Conservation (phyloP, 2,888 invertebrate species). For the Phaonia tiefii region DNA sequence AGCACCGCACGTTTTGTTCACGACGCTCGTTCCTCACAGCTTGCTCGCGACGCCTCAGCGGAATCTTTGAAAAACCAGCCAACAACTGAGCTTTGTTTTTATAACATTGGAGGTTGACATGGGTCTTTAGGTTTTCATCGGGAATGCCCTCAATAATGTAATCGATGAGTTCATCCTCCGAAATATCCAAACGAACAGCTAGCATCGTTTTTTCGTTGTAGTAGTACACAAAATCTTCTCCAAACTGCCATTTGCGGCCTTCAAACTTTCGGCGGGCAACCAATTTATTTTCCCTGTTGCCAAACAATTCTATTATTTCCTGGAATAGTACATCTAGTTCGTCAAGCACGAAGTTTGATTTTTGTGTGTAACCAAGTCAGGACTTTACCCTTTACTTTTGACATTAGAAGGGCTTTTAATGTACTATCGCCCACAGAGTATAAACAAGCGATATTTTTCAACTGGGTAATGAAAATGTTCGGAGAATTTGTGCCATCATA, state of each 20-base stretch:
- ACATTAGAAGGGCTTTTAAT: slow-evolving; percentile 13
- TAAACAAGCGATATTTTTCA: slow-evolving; percentile 6
- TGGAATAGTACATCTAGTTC: background rate
- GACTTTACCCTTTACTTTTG: too few relatives aligned
- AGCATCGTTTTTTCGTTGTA: slow-evolving; percentile 39
- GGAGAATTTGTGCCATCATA: slow-evolving; percentile 16
- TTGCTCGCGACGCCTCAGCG: background rate
- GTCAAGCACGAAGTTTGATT: slow-evolving; percentile 37
- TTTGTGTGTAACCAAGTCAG: slow-evolving; percentile 54
- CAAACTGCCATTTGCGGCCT: slow-evolving; percentile 28
- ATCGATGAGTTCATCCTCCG: slow-evolving; percentile 48
- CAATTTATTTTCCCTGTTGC: slow-evolving; percentile 40
- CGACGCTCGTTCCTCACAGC: too few relatives aligned
- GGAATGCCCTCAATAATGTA: slow-evolving; percentile 53
- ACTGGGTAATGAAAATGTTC: slow-evolving; percentile 9
- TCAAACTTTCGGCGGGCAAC: slow-evolving; percentile 36
- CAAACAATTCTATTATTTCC: slow-evolving; percentile 29
- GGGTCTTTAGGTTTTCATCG: slow-evolving; percentile 34
- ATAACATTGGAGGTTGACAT: slow-evolving; percentile 47
- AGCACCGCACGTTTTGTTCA: slow-evolving; percentile 40
- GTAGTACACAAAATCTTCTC: slow-evolving; percentile 38
- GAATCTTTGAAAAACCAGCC: slow-evolving; percentile 47
- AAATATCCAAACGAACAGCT: slow-evolving; percentile 18
- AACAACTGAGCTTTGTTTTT: slow-evolving; percentile 49
- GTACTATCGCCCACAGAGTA: slow-evolving; percentile 8